phyloP scores from a whole-genome alignment of 2,888 invertebrate species.

The Asteroscopus sphinx region DNA sequence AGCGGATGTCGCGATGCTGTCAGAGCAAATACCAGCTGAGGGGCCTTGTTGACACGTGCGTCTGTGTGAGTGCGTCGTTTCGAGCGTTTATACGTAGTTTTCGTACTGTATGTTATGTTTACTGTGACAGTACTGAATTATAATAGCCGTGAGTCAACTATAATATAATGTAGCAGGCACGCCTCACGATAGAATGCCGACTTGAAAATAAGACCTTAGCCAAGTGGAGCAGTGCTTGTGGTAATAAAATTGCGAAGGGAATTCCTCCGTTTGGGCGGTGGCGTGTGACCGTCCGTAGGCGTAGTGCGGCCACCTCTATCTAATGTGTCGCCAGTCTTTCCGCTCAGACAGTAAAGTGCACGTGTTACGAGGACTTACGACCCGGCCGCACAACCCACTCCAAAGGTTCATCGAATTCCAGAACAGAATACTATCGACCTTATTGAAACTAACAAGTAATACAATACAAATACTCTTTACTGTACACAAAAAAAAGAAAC shows the following conservation, averaged over 20 bases:
- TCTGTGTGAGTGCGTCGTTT: too few relatives aligned
- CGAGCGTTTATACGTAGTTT: too few relatives aligned
- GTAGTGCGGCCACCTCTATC: slow-evolving; percentile 54
- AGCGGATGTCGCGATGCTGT: too few relatives aligned
- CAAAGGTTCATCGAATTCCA: slow-evolving; percentile 27
- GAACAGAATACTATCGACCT: slow-evolving; percentile 32
- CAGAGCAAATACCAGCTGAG: too few relatives aligned
- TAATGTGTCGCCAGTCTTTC: slow-evolving; percentile 67
- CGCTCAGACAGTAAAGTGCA: slow-evolving; percentile 74
- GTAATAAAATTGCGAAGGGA: slow-evolving; percentile 68
- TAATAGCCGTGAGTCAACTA: slow-evolving; percentile 17
- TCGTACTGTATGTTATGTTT: too few relatives aligned
- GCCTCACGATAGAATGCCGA: slow-evolving; percentile 58
- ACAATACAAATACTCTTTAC: too few relatives aligned
- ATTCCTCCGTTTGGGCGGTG: slow-evolving; percentile 59
- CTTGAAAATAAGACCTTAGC: slow-evolving; percentile 62
- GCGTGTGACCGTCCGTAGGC: slow-evolving; percentile 46
- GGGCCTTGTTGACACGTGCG: too few relatives aligned
- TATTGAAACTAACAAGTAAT: slow-evolving; percentile 29
- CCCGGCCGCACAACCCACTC: slow-evolving; percentile 44
- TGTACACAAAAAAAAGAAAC: too few relatives aligned
- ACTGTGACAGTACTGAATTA: slow-evolving; percentile 28
- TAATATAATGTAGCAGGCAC: slow-evolving; percentile 15
- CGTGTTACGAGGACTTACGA: slow-evolving; percentile 74
- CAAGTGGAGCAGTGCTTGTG: slow-evolving; percentile 56